Percentiles rank a stretch among this genome's conserved stretches.
Conservation (phyloP, 92 coral and sea anemone genomes). For the Pocillopora grandis region DNA sequence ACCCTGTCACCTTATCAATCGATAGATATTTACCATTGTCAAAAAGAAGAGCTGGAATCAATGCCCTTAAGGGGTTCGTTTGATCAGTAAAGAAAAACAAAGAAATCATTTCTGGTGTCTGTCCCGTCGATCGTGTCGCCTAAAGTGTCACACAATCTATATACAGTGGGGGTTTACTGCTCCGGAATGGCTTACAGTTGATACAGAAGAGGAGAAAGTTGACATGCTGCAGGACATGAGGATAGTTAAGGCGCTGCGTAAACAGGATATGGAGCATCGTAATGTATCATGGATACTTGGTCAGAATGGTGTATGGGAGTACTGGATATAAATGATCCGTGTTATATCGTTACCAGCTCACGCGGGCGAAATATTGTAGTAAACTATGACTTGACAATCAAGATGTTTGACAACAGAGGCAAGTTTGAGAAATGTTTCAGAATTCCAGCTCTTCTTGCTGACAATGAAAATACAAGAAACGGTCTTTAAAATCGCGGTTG, state of each 20-base stretch:
- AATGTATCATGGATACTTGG: neutral
- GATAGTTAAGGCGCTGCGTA: neutral
- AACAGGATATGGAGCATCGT: too few relatives aligned
- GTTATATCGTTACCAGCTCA: constrained; percentile 40
- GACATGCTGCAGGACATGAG: constrained; percentile 10
- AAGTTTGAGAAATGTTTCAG: constrained; percentile 30
- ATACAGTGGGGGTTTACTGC: too few relatives aligned
- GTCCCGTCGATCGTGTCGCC: too few relatives aligned
- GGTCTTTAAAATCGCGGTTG: neutral
- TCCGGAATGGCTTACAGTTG: constrained; percentile 10
- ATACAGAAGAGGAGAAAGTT: neutral
- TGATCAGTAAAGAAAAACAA: too few relatives aligned
- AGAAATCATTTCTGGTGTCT: too few relatives aligned
- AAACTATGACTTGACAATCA: constrained; percentile 44
- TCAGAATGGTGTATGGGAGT: constrained; percentile 8
- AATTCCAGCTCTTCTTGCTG: neutral
- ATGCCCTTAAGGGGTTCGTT: too few relatives aligned
- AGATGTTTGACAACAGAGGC: constrained; percentile 47
- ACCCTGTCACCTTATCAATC: too few relatives aligned
- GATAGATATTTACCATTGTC: too few relatives aligned
- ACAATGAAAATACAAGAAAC: neutral
- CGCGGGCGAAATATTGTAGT: constrained; percentile 45
- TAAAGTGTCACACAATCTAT: too few relatives aligned
- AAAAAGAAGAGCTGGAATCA: too few relatives aligned
- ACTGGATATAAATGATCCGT: constrained; percentile 30